Evolutionary conservation across 2,797 vertebrate genomes (phyloP).

Genomic region (Cetoscarus ocellatus): DNA sequence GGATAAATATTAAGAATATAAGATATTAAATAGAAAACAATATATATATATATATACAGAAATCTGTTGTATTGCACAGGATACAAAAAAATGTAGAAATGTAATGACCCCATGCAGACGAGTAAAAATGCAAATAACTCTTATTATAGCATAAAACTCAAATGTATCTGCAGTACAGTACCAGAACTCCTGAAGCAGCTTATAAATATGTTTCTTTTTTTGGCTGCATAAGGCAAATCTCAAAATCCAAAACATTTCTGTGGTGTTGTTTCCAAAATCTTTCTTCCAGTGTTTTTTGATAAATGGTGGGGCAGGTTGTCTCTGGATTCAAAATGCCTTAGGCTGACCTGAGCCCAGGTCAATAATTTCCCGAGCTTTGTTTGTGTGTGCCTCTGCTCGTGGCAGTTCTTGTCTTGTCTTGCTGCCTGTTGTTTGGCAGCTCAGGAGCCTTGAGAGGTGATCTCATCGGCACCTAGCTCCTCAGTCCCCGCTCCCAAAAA

Average conservation of each 20-base stretch:
- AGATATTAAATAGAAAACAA: no score
- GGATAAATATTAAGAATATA: no score
- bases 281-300: slow-evolving; percentile 20
- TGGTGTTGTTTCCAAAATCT: slow-evolving; percentile 2
- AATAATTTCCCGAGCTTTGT: slow-evolving; percentile 67
- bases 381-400: slow-evolving; percentile 70
- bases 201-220: slow-evolving; percentile 6
- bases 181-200: slow-evolving; percentile 17
- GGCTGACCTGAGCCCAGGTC: slow-evolving; percentile 55
- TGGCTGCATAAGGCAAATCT: slow-evolving; percentile 26
- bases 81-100: no score
- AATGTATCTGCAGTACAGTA: slow-evolving; percentile 29
- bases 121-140: slow-evolving; percentile 36
- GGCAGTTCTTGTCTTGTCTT: slow-evolving; percentile 81
- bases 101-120: no score
- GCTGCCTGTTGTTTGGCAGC: slow-evolving; percentile 77
- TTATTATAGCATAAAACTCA: slow-evolving; percentile 46
- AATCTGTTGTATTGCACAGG: no score
- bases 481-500: slow-evolving; percentile 76
- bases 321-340: slow-evolving; percentile 46
- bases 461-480: slow-evolving; percentile 75
- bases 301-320: slow-evolving; percentile 36
- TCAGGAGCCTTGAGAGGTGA: slow-evolving; percentile 76
- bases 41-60: no score
- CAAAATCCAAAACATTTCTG: slow-evolving; percentile 25